Evolutionary conservation across 2,888 invertebrate species (phyloP).

Genomic region (Nemoura dubitans): DNA sequence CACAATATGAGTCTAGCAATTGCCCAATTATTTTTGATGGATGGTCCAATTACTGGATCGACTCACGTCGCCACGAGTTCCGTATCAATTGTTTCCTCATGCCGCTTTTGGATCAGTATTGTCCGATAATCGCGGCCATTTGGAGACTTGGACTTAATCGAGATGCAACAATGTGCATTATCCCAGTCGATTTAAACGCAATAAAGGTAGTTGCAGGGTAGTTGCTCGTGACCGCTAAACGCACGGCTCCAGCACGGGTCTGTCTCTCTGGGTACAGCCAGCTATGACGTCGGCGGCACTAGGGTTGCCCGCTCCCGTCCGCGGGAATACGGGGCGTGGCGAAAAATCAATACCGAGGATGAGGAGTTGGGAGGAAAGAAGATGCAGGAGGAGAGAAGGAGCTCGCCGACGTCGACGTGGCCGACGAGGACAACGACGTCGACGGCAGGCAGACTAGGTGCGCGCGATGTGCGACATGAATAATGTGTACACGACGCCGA

Average conservation of each 20-base stretch:
- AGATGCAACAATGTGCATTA: not conserved
- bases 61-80: not conserved
- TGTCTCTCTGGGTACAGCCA: not conserved
- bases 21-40: not conserved
- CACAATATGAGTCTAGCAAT: not conserved
- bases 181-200: not conserved
- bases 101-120: not conserved
- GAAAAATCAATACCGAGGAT: slow-evolving; percentile 49
- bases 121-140: not conserved
- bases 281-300: slow-evolving; percentile 9
- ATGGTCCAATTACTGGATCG: not conserved
- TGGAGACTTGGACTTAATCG: not conserved
- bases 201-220: not conserved
- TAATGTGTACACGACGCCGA: slow-evolving; percentile 1
- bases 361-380: slow-evolving; percentile 36
- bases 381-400: slow-evolving; percentile 25
- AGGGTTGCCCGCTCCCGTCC: slow-evolving; percentile 44
- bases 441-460: slow-evolving; percentile 19
- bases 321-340: slow-evolving; percentile 46
- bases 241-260: not conserved
- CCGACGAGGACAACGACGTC: not conserved
- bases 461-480: not conserved
- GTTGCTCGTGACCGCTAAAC: not conserved
- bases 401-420: not conserved
- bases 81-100: not conserved